Conservation (phyloP, 2,113 vertebrate genomes). For the Fregetta grallaria region DNA sequence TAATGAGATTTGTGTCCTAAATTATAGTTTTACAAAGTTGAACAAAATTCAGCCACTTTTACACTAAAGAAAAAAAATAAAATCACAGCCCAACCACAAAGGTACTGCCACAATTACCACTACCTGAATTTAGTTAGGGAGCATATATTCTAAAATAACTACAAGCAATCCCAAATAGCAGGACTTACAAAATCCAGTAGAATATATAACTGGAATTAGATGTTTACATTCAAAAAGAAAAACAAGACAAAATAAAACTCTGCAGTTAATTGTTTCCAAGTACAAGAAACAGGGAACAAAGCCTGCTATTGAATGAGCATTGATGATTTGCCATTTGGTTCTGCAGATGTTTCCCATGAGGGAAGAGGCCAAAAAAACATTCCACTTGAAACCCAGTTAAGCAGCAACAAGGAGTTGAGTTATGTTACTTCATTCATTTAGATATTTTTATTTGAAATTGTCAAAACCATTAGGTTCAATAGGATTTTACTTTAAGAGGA, state of each 20-base stretch:
- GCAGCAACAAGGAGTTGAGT: not conserved
- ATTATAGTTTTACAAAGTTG: not conserved
- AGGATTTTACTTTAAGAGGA: not conserved
- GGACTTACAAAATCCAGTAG: not conserved
- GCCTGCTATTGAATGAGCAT: conserved; percentile 22
- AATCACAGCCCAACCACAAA: not conserved
- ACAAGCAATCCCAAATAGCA: not conserved
- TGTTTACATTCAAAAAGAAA: conserved; percentile 3
- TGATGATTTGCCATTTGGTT: conserved; percentile 30
- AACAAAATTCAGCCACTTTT: not conserved
- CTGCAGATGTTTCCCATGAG: conserved; percentile 58
- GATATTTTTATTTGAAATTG: not conserved
- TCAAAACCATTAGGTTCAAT: not conserved
- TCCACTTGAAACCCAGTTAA: conserved; percentile 24
- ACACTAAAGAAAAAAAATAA: not conserved
- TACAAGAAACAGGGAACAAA: conserved; percentile 16
- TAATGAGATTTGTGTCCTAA: not conserved
- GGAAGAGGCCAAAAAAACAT: not conserved
- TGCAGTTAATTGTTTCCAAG: conserved; percentile 37
- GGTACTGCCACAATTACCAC: not conserved
- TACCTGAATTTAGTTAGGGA: not conserved
- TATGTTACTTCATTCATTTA: not conserved
- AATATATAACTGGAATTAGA: not conserved
- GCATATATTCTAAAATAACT: not conserved
- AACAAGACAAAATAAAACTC: conserved; percentile 37